These are phyloP conservation scores for Plagodis pulveraria DNA, from an alignment of 2,888 invertebrate genomes.

Conservation along the genomic window DNA sequence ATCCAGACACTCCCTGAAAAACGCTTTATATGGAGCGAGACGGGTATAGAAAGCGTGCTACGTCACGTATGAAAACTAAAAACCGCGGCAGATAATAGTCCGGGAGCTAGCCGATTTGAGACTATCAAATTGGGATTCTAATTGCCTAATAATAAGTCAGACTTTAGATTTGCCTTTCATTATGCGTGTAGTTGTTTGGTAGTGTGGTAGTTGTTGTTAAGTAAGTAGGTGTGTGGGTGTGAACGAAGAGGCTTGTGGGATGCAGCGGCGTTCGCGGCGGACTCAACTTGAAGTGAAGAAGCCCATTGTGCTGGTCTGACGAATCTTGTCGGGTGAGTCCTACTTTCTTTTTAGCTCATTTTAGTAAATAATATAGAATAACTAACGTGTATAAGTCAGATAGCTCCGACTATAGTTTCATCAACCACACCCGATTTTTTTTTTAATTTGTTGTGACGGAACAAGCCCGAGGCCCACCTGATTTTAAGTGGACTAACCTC, in stretches of 20 bases:
- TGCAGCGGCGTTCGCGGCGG: constrained; percentile 67
- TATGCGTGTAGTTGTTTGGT: constrained; percentile 45
- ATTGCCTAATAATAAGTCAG: constrained; percentile 46
- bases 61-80: constrained; percentile 69
- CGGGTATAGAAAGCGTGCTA: constrained; percentile 70
- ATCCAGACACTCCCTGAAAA: constrained; percentile 57
- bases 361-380: too few species aligned
- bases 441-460: too few species aligned
- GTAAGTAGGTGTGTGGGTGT: constrained; percentile 54
- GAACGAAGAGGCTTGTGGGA: constrained; percentile 62
- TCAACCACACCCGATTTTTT: too few species aligned
- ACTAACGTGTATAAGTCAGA: too few species aligned
- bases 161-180: constrained; percentile 49
- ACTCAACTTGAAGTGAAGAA: constrained; percentile 54
- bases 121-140: constrained; percentile 36
- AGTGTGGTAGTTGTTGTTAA: constrained; percentile 39
- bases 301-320: constrained; percentile 72
- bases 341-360: too few species aligned
- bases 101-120: constrained; percentile 41
- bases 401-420: too few species aligned
- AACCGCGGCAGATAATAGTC: constrained; percentile 72
- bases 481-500: too few species aligned
- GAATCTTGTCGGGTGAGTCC: constrained; percentile 75
- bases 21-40: constrained; percentile 81
- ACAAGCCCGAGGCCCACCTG: too few species aligned